Conservation (phyloP, 2,797 vertebrate genomes). For the Lateolabrax maculatus region DNA sequence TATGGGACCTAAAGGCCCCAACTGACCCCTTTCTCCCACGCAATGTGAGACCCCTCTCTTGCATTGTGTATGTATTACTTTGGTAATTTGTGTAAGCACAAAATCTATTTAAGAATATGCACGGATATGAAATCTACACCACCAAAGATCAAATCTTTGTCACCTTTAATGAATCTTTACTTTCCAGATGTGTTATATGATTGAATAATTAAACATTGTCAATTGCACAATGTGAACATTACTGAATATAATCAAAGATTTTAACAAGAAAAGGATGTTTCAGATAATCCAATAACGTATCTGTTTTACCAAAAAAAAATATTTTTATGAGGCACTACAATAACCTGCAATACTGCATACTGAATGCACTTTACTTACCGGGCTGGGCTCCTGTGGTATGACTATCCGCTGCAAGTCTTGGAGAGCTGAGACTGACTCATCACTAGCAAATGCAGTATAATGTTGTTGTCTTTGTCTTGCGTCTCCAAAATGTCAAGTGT, state of each 20-base stretch:
- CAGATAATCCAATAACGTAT: not conserved
- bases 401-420: conserved; percentile 15
- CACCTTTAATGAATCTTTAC: not conserved
- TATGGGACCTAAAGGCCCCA: no score
- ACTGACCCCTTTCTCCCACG: no score
- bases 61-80: not conserved
- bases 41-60: no score
- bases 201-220: not conserved
- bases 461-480: conserved; percentile 24
- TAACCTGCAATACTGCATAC: not conserved
- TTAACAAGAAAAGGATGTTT: not conserved
- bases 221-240: not conserved
- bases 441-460: conserved; percentile 33
- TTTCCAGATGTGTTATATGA: not conserved
- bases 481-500: conserved; percentile 43
- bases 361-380: conserved; percentile 5
- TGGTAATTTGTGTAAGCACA: not conserved
- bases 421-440: conserved; percentile 48
- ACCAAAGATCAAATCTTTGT: not conserved
- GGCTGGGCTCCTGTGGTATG: conserved; percentile 5
- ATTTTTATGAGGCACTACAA: not conserved
- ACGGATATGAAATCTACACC: not conserved
- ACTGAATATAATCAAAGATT: no score
- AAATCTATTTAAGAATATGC: not conserved
- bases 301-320: not conserved